Evolutionary conservation across 2,888 invertebrate species (phyloP).

Genomic region (Conistra vaccinii): DNA sequence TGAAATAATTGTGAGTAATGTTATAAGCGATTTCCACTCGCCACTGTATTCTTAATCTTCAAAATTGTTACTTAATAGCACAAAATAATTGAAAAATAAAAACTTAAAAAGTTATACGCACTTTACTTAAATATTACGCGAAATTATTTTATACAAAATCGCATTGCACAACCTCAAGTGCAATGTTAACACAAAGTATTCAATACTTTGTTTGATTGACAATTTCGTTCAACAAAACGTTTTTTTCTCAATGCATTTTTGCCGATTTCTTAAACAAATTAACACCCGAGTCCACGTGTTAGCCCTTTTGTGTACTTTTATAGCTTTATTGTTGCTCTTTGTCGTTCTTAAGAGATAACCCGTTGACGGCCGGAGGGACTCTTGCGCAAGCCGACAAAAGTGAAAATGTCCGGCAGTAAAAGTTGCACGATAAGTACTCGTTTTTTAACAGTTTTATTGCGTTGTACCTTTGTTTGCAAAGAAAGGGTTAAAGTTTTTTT

Average conservation of each 20-base stretch:
- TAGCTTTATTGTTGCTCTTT: constrained; percentile 79
- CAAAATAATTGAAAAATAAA: constrained; percentile 9
- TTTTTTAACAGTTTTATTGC: constrained; percentile 67
- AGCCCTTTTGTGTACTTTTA: constrained; percentile 86
- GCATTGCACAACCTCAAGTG: constrained; percentile 18
- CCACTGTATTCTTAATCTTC: background rate
- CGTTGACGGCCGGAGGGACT: constrained; percentile 54
- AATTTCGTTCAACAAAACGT: constrained; percentile 60
- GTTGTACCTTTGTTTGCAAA: constrained; percentile 64
- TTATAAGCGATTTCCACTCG: background rate
- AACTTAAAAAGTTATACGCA: background rate
- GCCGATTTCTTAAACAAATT: constrained; percentile 84
- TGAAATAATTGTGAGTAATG: background rate
- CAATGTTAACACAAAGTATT: constrained; percentile 23
- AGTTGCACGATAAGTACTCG: constrained; percentile 73
- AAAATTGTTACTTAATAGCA: constrained; percentile 5
- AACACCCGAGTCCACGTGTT: constrained; percentile 85
- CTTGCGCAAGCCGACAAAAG: constrained; percentile 88
- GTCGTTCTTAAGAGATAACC: constrained; percentile 70
- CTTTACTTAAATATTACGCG: background rate
- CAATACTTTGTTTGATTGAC: constrained; percentile 67
- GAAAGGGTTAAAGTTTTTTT: constrained; percentile 69
- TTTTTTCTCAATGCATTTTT: constrained; percentile 63
- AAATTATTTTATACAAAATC: background rate
- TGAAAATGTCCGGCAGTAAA: constrained; percentile 86